Percentiles rank a stretch among this genome's conserved stretches.
Evolutionary conservation across 2,888 invertebrate genomes (phyloP).

Genomic region (Amblyjoppa proteus): DNA sequence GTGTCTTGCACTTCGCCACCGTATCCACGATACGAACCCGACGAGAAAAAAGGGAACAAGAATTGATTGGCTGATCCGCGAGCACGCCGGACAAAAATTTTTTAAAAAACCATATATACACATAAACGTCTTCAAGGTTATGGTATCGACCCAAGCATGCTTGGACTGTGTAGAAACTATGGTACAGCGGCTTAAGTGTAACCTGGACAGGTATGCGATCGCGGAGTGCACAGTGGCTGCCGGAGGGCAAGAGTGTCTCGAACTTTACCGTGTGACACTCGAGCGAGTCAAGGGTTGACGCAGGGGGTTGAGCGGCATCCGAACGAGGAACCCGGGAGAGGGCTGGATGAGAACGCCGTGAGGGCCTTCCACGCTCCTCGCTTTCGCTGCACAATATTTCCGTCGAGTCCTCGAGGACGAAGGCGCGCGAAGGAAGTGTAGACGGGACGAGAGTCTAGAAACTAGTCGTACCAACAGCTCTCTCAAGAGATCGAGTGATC

Average conservation of each 20-base stretch:
- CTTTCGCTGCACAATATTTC: constrained; percentile 33
- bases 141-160: constrained; percentile 7
- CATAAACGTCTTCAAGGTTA: constrained; percentile 17
- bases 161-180: constrained; percentile 3
- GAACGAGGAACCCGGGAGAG: constrained; percentile 25
- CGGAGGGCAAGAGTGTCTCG: constrained; percentile 33
- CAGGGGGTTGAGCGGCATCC: constrained; percentile 35
- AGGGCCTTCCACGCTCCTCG: constrained; percentile 34
- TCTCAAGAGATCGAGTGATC: constrained; percentile 76
- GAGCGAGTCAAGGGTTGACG: constrained; percentile 38
- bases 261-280: constrained; percentile 56
- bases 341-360: constrained; percentile 9
- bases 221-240: constrained; percentile 4
- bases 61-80: neutral
- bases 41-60: neutral
- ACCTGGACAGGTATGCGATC: neutral
- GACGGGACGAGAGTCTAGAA: constrained; percentile 56
- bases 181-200: neutral
- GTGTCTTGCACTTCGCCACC: neutral
- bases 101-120: neutral
- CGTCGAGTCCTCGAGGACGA: constrained; percentile 52
- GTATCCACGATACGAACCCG: neutral
- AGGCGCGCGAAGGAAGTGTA: constrained; percentile 59
- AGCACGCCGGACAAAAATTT: neutral
- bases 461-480: constrained; percentile 49